A percentile compares a stretch with the other conserved stretches of the same genome.
Conservation (phyloP, 2,113 vertebrate genomes). For the Arvicanthis niloticus region DNA sequence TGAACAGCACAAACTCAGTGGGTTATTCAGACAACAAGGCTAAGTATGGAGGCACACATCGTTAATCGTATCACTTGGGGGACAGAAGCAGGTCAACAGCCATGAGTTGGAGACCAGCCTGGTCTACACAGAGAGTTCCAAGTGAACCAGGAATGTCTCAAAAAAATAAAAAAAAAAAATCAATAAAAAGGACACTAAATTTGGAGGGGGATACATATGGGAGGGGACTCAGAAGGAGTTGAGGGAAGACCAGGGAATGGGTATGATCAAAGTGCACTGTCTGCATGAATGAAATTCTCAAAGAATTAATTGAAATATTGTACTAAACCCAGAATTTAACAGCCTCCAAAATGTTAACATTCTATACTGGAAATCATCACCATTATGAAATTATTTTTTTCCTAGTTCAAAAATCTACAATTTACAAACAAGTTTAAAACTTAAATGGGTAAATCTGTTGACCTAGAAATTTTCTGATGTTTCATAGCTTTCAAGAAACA, state of each 20-base stretch:
- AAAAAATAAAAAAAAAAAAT: neutral
- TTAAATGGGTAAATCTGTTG: neutral
- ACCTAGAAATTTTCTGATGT: constrained; percentile 2
- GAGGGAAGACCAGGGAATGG: neutral
- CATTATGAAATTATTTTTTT: neutral
- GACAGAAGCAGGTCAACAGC: neutral
- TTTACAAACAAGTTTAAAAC: constrained; percentile 42
- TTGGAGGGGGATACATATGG: neutral
- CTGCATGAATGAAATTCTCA: neutral
- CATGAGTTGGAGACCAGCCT: neutral
- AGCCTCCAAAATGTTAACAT: neutral
- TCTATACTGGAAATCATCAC: neutral
- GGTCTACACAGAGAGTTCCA: neutral
- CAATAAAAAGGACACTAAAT: neutral
- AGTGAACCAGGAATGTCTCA: neutral
- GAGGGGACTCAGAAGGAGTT: neutral
- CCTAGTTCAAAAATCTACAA: constrained; percentile 58
- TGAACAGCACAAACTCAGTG: neutral
- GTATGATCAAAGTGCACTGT: neutral
- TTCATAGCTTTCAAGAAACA: neutral
- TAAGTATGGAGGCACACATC: neutral
- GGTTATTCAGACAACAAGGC: neutral
- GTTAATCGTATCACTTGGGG: neutral
- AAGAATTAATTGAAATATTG: neutral
- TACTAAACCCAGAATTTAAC: neutral